Percentiles rank a stretch among this genome's conserved stretches.
Evolutionary conservation across 2,113 vertebrate species (phyloP).

Genomic region (Mus pahari): DNA sequence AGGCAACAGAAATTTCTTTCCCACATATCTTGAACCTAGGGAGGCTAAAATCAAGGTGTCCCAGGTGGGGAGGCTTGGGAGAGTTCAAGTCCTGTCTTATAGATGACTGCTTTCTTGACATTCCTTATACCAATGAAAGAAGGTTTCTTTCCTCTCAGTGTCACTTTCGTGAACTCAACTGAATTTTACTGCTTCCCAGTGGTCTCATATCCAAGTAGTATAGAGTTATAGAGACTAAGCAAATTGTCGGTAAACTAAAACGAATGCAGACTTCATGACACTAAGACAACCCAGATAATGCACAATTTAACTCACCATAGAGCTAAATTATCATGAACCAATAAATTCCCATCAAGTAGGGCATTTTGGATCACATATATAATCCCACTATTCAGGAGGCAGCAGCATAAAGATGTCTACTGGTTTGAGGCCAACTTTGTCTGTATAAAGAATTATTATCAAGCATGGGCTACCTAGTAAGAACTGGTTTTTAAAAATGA

Average conservation of each 20-base stretch:
- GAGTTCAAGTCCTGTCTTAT: not conserved
- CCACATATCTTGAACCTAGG: not conserved
- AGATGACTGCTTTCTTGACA: not conserved
- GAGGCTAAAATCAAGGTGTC: not conserved
- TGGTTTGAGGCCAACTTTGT: not conserved
- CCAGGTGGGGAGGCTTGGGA: not conserved
- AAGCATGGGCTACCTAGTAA: not conserved
- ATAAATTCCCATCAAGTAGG: not conserved
- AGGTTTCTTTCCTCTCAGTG: accelerated
- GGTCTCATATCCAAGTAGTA: accelerated
- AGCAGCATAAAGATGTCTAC: not conserved
- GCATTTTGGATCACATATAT: not conserved
- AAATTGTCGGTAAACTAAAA: not conserved
- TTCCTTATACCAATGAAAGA: not conserved
- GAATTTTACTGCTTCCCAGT: not conserved
- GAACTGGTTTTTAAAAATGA: not conserved
- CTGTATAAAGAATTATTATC: not conserved
- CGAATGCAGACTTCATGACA: no score
- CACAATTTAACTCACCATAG: not conserved
- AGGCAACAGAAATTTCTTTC: not conserved
- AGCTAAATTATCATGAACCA: not conserved
- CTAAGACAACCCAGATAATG: no score
- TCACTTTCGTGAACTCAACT: not conserved
- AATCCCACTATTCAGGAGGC: not conserved
- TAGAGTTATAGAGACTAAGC: not conserved